Conservation (phyloP, 2,888 invertebrate genomes). For the Apamea crenata region DNA sequence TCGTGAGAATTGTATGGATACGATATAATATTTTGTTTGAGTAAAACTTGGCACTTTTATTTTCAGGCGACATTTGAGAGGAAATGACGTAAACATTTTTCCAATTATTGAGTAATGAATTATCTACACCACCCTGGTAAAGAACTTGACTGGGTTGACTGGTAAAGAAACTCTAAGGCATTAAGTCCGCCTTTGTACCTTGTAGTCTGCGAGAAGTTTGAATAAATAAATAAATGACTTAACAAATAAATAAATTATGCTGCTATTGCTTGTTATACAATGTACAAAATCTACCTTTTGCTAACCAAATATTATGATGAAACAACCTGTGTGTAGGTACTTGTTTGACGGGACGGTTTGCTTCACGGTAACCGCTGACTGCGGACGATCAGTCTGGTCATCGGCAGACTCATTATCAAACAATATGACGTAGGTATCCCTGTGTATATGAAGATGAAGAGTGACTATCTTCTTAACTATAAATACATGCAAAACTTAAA, state of each 20-base stretch:
- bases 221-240: no score
- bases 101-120: neutral
- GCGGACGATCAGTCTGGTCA: no score
- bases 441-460: neutral
- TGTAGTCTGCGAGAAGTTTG: no score
- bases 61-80: neutral
- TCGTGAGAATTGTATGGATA: slow-evolving; percentile 70
- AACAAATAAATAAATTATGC: neutral
- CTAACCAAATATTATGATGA: neutral
- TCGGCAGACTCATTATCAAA: neutral
- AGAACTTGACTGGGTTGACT: no score
- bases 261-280: neutral
- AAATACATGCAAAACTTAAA: neutral
- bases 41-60: neutral
- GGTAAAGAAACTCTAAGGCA: no score
- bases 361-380: neutral
- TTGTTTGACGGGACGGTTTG: neutral
- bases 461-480: neutral
- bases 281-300: neutral
- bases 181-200: no score
- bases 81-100: no score
- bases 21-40: slow-evolving; percentile 4
- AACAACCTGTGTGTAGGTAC: no score
- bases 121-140: neutral
- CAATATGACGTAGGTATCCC: neutral